Evolutionary conservation across 2,888 invertebrate species (phyloP), one percentile per base, ranked within the genome.

Genomic region (Orchesellides sinensis): DNA sequence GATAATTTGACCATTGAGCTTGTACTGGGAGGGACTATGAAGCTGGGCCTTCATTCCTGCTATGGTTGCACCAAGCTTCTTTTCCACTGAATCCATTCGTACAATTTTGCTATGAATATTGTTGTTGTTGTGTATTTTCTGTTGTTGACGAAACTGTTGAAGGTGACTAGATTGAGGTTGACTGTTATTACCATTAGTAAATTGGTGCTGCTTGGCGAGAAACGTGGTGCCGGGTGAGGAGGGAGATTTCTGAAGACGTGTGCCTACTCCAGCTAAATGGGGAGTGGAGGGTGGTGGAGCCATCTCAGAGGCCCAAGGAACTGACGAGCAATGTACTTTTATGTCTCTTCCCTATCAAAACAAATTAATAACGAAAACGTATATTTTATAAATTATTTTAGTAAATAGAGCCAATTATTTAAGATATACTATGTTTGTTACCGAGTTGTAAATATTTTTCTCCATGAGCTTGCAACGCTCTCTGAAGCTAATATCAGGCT

Each of bases 391-490:
- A n/a, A n/a, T n/a, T n/a, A n/a, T n/a, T n/a, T n/a, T n/a, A n/a
- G n/a, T n/a, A n/a, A n/a, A n/a, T 21, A 56, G 25, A 56, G 14
- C 25, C 23, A 29, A n/a, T n/a, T n/a, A n/a, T n/a, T n/a, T n/a
- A n/a, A n/a, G n/a, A n/a, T n/a, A n/a, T n/a, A n/a, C n/a, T n/a
- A n/a, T n/a, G n/a, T n/a, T n/a, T n/a, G n/a, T 47, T 78, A 84
- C 84, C 4, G 84, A 84, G 56, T 84, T 82, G 78, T 84, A 84
- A 52, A 84, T 81, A 77, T 61, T 84, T 61, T 59, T 84, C 74
- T 84, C 84, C 3, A 84, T 29, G 23, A 84, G 82, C 63, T 82
- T 84, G 74, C 84, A 84, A 12, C 69, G 35, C 23, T 84, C 84
- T 49, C 77, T 82, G 66, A 84, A 84, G 59, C 84, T 82, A 45